Evolutionary conservation across 2,888 invertebrate genomes (phyloP), one percentile per base, ranked within the genome.

Genomic region (Eilema caniola): DNA sequence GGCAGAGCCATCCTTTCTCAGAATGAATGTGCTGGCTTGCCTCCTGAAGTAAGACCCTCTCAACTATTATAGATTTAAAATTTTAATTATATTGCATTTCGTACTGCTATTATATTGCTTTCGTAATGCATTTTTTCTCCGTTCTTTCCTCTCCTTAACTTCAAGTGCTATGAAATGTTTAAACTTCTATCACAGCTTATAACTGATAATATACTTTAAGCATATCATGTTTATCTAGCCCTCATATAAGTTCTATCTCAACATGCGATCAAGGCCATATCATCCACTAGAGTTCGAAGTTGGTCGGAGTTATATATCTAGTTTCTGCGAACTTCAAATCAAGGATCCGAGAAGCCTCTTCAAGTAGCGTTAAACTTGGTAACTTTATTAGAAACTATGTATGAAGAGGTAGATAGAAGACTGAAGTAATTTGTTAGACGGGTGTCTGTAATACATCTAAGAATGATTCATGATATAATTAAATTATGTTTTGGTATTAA

Each of bases 301-400:
- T 79, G 62, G 57, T 70, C 71, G 68, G 68, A 73, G 68, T 69
- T 64, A 56, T 16, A 67, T 70, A 75, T 80, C 76, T 78, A 83
- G 78, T 80, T 83, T 76, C 74, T 74, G 74, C 81, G 62, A 77
- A 81, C 75, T 77, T 72, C 62, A 68, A 74, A 66, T 70, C 70
- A 66, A 67, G 20, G 59, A 70, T 67, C 69, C 60, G 67, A 37
- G 66, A 71, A 75, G 69, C 69, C 71, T 71, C 73, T 60, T 65
- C 72, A 28, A 37, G 10, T n/a, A 64, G 71, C 25, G 60, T 33
- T 71, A 70, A 78, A 78, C 79, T 83, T 78, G 72, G 75, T 80
- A 80, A 78, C 75, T 79, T 78, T 76, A 73, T 72, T 75, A 77
- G 33, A 28, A 56, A 16, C 66, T 74, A 60, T 33, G 28, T 71